These are phyloP conservation scores for Alloplasta piceator DNA, from an alignment of 2,888 invertebrate genomes.

Conservation along the genomic window DNA sequence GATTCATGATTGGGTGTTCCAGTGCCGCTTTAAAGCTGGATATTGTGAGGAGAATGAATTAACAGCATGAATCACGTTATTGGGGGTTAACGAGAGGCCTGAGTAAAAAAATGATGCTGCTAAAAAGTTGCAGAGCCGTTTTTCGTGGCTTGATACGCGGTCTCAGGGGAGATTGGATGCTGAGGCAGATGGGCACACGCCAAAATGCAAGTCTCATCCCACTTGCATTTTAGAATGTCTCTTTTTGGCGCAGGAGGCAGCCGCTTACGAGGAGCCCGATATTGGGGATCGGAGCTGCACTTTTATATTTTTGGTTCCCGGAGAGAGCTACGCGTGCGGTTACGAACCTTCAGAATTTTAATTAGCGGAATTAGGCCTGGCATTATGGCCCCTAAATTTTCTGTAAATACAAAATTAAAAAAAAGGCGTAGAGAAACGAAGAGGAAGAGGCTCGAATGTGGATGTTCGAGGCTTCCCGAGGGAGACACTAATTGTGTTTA, in stretches of 20 bases:
- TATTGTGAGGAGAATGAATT: constrained; percentile 16
- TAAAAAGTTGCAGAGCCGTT: constrained; percentile 27
- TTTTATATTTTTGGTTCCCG: constrained; percentile 46
- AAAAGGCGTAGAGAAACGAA: constrained; percentile 1
- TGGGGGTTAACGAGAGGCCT: constrained; percentile 38
- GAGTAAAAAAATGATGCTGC: constrained; percentile 17
- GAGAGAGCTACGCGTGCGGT: constrained; percentile 66
- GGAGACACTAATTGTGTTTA: constrained; percentile 79
- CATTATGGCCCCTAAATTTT: constrained; percentile 77
- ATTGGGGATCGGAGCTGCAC: constrained; percentile 27
- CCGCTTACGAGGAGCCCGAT: constrained; percentile 13
- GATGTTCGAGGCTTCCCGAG: constrained; percentile 64
- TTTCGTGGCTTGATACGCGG: too few relatives aligned
- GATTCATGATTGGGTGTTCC: too few relatives aligned
- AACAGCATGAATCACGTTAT: constrained; percentile 43
- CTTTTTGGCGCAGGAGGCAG: constrained; percentile 18
- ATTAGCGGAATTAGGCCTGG: constrained; percentile 78
- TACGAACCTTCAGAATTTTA: constrained; percentile 77
- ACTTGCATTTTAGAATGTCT: constrained; percentile 42
- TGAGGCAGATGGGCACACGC: constrained; percentile 43
- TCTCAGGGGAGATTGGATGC: constrained; percentile 26
- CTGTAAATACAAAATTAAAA: constrained; percentile 72
- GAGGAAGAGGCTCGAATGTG: constrained; percentile 44
- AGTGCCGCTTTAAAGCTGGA: not conserved
- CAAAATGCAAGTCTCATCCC: constrained; percentile 25